Evolutionary conservation across 2,113 vertebrate species (phyloP), one percentile per base, ranked within the genome.

Genomic region (Trogon surrucura): DNA sequence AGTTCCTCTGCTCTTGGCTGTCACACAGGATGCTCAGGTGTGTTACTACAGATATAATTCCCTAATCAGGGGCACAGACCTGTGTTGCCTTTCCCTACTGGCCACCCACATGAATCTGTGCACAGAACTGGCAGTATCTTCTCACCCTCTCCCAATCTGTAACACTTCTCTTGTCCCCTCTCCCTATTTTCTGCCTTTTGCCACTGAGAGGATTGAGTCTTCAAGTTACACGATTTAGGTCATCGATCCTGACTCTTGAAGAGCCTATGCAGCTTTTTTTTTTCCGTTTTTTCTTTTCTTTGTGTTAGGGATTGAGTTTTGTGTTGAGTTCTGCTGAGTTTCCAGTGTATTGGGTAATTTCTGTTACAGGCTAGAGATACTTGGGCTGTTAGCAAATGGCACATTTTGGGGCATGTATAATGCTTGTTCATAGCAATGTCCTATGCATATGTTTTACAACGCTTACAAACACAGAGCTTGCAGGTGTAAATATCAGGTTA

Each of bases 401-500:
- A 16, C 7, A 0, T 51, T 84, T 82, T 77, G 11, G 44, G 18
- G 64, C 62, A 57, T 0, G 1, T n/a, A 2, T 9, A 61, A 21
- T 15, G 8, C 7, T 29, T 1, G 0, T 51, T 72, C 50, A 13
- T 13, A 3, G 71, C 26, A 79, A 41, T 41, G 56, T 88, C 6
- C 13, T 62, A 6, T n/a, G 21, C 1, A 0, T 44, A 21, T 91
- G 67, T 80, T 84, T 47, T 44, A 16, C 61, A 1, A 1, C 0
- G 10, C 64, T 86, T 85, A 36, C 29, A 61, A 44, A 62, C 36
- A 51, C 27, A 1, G 75, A 86, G 41, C 64, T 71, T 4, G 1
- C 93, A 96, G 81, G 88, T 95, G 77, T 60, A 91, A 88, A 51
- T 94, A 47, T 2, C 72, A 64, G 72, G 80, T 88, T 94, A 34